Base-by-base conservation (phyloP, 2,888 invertebrate species). In the Herminia tarsipennalis region DNA sequence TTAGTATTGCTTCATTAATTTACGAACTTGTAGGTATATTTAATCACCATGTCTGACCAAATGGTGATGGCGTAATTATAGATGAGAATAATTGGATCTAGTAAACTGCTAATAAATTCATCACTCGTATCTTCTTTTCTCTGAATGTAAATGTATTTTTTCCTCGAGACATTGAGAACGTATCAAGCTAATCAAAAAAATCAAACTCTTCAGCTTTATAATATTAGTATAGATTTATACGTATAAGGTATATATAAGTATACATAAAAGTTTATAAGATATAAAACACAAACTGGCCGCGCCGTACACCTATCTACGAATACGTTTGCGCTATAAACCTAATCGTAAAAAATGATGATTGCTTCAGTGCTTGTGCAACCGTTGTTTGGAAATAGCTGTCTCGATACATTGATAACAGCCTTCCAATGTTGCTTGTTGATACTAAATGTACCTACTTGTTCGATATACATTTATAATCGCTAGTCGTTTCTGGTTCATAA, bases 271-370 rank as follows among this genome's bases (percentile, higher is more conserved):
- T 54, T 30, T 55, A 53, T 35, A 52, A n/a, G 51, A 60, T 53
- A 57, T 42, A 27, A 48, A 47, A 51, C 28, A 46, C 25, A 50
- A 21, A 32, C 20, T 14, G 25, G 18, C 13, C 17, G 34, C 34
- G 20, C 25, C 17, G 28, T 38, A 37, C 55, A 48, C 39, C 46
- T 59, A 61, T 56, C 59, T 61, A 40, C 44, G 43, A 21, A 52
- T 52, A 57, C 47, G 51, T 51, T 57, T 34, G 21, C 16, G 72
- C 74, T 68, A 76, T 82, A 81, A 83, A 79, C 43, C 39, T 55
- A 51, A 62, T 78, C 79, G 75, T 83, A 81, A 81, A 80, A 81
- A 68, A 63, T 64, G 73, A 78, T 70, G 78, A 78, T 80, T 83
- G 78, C 62, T 63, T 69, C 53, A 43, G 38, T 43, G 66, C 70